Base-by-base conservation (phyloP, 2,113 vertebrate genomes). In the Scopus umbretta region DNA sequence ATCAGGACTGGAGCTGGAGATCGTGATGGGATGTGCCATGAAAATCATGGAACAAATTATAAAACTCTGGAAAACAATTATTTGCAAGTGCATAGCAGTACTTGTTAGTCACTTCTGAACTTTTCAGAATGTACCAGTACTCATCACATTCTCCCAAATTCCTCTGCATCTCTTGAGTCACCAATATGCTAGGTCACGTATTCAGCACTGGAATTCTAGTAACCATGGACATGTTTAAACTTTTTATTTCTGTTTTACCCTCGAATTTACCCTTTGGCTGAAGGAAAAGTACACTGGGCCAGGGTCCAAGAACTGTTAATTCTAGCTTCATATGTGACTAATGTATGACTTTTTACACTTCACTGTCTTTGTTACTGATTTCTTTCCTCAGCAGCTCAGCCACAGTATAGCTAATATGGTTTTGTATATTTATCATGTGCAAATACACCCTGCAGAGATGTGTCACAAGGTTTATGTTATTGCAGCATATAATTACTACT, bases 321-420 rank as follows among this genome's bases (percentile, higher is more conserved):
- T 91, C 94, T 73, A 83, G 70, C 22, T 95, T 95, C 66, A 15
- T 62, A n/a, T 52, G 43, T 80, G 73, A 94, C 67, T 92, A 76
- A 88, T 13, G 3, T 23, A 79, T 56, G 84, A 87, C n/a, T 89
- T 86, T 53, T 86, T 84, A 74, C 47, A 52, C 80, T 85, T 91
- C n/a, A 18, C 38, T 76, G 45, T 86, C 58, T 92, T 86, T 73
- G 30, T 93, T 82, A 62, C 6, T 15, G 27, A 52, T 20, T 68
- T 36, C 38, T 94, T 87, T 61, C 49, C 66, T 86, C 49, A 72
- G 62, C 43, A 87, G 49, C 43, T 53, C 40, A 50, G 32, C 19
- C 53, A 36, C 6, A 0, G 67, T 76, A 90, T 29, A 80, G 36
- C 53, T 86, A 76, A 72, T 56, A 53, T 6, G 53, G 40, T 67